Evolutionary conservation across 2,797 vertebrate genomes (phyloP), one percentile per base, ranked within the genome.

Genomic region (Distichodus sexfasciatus): DNA sequence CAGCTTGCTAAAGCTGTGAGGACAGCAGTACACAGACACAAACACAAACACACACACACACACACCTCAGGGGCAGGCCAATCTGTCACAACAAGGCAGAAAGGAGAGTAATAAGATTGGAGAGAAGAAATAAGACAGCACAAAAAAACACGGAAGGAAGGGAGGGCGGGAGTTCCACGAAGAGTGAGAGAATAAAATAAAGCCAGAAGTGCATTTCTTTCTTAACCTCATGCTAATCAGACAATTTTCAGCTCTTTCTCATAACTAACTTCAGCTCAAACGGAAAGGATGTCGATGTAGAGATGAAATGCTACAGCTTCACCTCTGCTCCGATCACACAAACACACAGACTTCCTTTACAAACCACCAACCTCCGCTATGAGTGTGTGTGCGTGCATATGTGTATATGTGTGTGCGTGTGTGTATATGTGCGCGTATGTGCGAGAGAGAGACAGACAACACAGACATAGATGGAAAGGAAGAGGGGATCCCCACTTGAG

Each of bases 401-500:
- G 53, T 41, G 46, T 51, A 8, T 36, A 55, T 23, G 36, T 12
- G 31, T 62, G 69, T 44, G 62, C 48, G 67, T 40, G 58, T 57
- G 43, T 51, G 12, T 36, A 55, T 23, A 44, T 12, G 31, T 62
- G 69, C 40, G 62, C 48, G 67, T 40, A 51, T 57, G 53, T 41
- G 46, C 46, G 40, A 54, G 53, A 43, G 7, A 57, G 21, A 35
- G 55, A 44, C 36, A 58, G 15, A 63, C 53, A 66, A 63, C 23
- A 29, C 68, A 62, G 55, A 66, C 65, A 75, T 21, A 68, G 57
- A 74, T 26, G 54, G 51, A 75, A 76, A 63, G 66, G 57, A 76
- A 76, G 74, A 76, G 76, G 79, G 79, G 71, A 79, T 74, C 70
- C 77, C 80, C 77, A 66, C 67, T 81, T 75, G 75, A 77, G 75